Conservation (phyloP, 1,140 invertebrate species). For the Oppia nitens region DNA sequence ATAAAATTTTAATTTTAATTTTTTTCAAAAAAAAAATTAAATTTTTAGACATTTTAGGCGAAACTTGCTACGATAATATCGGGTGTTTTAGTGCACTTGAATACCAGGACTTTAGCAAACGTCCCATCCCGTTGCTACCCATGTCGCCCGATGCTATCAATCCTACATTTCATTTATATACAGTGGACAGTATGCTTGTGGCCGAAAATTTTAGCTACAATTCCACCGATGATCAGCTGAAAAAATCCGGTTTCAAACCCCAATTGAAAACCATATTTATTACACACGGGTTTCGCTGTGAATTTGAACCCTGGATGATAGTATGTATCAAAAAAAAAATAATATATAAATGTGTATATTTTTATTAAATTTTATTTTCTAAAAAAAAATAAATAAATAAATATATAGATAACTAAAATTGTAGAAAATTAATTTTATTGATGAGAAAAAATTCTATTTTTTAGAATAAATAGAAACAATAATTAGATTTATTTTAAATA, state of each 20-base stretch:
- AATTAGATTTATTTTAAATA: no score
- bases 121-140: not conserved
- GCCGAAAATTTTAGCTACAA: not conserved
- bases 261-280: not conserved
- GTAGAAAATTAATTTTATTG: no score
- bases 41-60: not conserved
- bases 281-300: not conserved
- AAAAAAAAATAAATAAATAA: no score
- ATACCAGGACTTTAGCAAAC: not conserved
- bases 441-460: no score
- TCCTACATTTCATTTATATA: not conserved
- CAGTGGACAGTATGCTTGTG: not conserved
- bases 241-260: not conserved
- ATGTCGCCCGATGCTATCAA: not conserved
- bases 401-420: no score
- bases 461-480: no score
- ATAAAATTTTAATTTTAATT: no score
- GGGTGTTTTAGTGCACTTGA: not conserved
- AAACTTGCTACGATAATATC: not conserved
- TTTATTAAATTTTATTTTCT: no score
- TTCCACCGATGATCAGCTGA: not conserved
- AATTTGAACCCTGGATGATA: not conserved
- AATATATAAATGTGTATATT: no score
- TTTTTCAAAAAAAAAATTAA: no score
- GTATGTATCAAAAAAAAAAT: no score